A percentile compares a stretch with the other conserved stretches of the same genome.
Evolutionary conservation across 2,113 vertebrate genomes (phyloP).

Genomic region (Ophiodon elongatus): DNA sequence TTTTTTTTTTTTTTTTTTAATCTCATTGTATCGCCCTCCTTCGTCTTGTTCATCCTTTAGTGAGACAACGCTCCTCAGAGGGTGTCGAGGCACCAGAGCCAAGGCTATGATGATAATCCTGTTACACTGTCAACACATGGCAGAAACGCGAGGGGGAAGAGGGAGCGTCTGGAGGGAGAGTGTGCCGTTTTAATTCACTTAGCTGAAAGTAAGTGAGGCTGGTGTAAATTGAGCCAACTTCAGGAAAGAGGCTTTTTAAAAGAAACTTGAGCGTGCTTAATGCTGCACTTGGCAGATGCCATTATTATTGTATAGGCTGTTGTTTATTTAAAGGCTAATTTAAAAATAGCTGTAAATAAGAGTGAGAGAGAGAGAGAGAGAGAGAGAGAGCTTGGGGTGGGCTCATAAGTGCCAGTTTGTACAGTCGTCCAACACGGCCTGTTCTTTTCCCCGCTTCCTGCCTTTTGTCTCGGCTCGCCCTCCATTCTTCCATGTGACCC

Average conservation of each 20-base stretch:
- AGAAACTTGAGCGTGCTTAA: not conserved
- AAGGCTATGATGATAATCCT: slow-evolving; percentile 60
- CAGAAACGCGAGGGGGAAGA: not conserved
- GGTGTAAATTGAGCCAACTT: slow-evolving; percentile 35
- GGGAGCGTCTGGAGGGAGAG: slow-evolving; percentile 14
- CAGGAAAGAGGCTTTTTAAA: slow-evolving; percentile 32
- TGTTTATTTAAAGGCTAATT: slow-evolving; percentile 27
- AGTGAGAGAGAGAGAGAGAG: not conserved
- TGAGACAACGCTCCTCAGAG: slow-evolving; percentile 55
- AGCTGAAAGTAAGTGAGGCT: slow-evolving; percentile 42
- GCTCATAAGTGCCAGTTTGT: not conserved
- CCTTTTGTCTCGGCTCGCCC: slow-evolving; percentile 43
- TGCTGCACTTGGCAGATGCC: slow-evolving; percentile 40
- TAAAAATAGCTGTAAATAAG: slow-evolving; percentile 39
- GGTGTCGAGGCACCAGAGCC: slow-evolving; percentile 43
- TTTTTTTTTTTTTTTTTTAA: slow-evolving; percentile 68
- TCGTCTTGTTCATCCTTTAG: slow-evolving; percentile 46
- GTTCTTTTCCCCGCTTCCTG: slow-evolving; percentile 54
- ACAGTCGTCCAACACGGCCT: slow-evolving; percentile 16
- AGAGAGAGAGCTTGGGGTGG: not conserved
- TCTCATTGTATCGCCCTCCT: slow-evolving; percentile 67
- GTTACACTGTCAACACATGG: slow-evolving; percentile 52
- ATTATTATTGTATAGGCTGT: slow-evolving; percentile 30
- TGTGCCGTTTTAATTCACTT: slow-evolving; percentile 55
- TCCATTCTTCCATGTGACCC: slow-evolving; percentile 2